Evolutionary conservation across 2,113 vertebrate genomes (phyloP).

Genomic region (Ptilonorhynchus violaceus): DNA sequence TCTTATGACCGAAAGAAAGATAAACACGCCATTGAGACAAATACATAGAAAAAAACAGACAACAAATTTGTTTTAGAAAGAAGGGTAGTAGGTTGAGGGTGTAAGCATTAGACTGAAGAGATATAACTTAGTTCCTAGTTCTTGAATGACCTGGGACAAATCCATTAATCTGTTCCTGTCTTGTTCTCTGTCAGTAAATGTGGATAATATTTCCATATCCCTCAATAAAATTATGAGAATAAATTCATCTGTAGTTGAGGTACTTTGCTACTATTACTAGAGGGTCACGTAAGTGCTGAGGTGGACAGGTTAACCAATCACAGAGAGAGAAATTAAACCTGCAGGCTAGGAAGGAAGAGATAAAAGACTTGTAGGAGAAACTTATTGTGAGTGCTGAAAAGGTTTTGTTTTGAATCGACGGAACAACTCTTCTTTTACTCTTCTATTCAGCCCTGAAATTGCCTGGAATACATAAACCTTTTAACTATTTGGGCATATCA

Average conservation of each 20-base stretch:
- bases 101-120: background rate
- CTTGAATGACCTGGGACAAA: background rate
- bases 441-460: background rate
- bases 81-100: background rate
- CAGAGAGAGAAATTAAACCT: background rate
- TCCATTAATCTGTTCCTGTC: slow-evolving; percentile 18
- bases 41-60: background rate
- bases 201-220: background rate
- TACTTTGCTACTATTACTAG: background rate
- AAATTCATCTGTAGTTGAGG: background rate
- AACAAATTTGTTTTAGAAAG: background rate
- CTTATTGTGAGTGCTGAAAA: background rate
- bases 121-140: background rate
- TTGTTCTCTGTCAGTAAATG: background rate
- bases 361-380: background rate
- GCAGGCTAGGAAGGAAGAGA: background rate
- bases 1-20: background rate
- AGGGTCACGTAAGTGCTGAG: background rate
- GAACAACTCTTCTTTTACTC: background rate
- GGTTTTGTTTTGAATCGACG: background rate
- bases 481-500: background rate
- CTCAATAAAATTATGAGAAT: slow-evolving; percentile 1
- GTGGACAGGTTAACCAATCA: background rate
- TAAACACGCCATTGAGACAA: background rate
- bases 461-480: background rate